These are phyloP conservation scores for Ypsolopha scabrella DNA, from an alignment of 2,888 invertebrate genomes.

Conservation along the genomic window DNA sequence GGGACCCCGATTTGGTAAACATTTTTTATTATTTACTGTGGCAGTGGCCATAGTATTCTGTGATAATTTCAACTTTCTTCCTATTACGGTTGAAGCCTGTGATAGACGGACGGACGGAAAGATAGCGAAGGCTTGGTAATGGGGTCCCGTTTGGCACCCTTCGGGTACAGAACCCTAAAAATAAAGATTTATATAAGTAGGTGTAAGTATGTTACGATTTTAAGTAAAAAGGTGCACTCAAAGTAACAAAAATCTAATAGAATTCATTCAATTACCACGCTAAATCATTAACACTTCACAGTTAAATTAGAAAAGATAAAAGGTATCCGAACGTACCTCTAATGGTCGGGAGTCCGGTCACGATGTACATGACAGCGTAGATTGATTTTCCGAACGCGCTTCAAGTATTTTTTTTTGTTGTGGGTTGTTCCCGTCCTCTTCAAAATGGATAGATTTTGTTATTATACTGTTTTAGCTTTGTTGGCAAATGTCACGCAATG, in stretches of 20 bases:
- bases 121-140: no score
- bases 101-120: no score
- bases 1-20: no score
- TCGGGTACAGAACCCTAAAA: no score
- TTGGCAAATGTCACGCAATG: background rate
- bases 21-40: no score
- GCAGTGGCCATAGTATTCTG: no score
- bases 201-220: background rate
- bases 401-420: background rate
- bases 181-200: no score
- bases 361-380: constrained; percentile 1
- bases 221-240: background rate
- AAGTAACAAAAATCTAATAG: background rate
- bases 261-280: background rate
- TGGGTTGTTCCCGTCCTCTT: background rate
- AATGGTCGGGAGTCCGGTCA: background rate
- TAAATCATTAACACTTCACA: background rate
- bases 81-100: no score
- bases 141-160: no score
- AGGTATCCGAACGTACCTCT: background rate
- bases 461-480: background rate
- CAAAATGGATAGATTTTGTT: background rate
- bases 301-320: background rate
- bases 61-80: no score
- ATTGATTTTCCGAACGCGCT: background rate